Evolutionary conservation across 2,113 vertebrate species (phyloP).

Genomic region (Pyxicephalus adspersus): DNA sequence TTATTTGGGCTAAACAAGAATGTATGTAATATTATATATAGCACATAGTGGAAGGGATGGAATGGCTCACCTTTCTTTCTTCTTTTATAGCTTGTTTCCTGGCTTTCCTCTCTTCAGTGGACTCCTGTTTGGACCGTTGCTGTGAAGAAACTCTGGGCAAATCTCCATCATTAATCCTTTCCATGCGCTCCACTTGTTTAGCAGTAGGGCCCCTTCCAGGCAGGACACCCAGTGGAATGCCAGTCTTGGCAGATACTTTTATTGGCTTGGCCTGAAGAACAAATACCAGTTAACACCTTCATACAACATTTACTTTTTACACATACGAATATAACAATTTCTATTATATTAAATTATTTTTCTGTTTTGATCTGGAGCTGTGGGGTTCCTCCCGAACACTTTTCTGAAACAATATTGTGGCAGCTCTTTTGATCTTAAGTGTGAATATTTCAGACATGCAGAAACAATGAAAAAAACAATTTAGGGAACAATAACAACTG

Average conservation of each 20-base stretch:
- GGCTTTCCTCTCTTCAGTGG: constrained; percentile 78
- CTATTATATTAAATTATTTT: too few relatives aligned
- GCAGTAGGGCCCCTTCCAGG: constrained; percentile 78
- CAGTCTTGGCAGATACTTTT: constrained; percentile 85
- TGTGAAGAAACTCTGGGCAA: constrained; percentile 81
- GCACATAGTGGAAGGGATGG: neutral
- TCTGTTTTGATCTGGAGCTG: too few relatives aligned
- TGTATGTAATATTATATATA: too few relatives aligned
- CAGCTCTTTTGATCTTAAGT: too few relatives aligned
- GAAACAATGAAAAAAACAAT: too few relatives aligned
- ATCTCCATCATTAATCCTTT: constrained; percentile 84
- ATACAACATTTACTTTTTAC: neutral
- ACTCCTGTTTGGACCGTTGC: constrained; percentile 78
- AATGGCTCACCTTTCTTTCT: constrained; percentile 82
- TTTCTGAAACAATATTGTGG: too few relatives aligned
- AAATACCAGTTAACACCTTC: neutral
- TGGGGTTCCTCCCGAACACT: too few relatives aligned
- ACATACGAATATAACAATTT: neutral
- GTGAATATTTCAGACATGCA: too few relatives aligned
- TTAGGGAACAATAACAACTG: too few relatives aligned
- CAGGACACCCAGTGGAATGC: constrained; percentile 86
- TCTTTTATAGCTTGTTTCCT: constrained; percentile 88
- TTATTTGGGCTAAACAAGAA: too few relatives aligned
- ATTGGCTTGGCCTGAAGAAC: constrained; percentile 79
- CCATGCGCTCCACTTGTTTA: constrained; percentile 86